phyloP scores from a whole-genome alignment of 1,140 invertebrate species.

The Macrobrachium rosenbergii region DNA sequence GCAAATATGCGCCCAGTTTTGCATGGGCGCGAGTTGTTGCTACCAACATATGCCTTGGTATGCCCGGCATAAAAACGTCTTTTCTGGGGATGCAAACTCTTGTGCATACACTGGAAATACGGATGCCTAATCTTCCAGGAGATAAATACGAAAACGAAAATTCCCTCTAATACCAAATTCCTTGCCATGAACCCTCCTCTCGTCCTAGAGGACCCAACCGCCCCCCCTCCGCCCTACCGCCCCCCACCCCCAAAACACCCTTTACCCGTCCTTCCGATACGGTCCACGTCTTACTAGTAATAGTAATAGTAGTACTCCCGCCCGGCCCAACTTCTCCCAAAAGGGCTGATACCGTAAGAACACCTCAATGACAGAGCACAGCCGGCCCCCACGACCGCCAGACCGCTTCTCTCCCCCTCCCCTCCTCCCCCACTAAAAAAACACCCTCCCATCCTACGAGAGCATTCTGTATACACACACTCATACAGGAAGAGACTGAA shows the following conservation, averaged over 20 bases:
- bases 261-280: slow-evolving; percentile 5
- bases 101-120: too few species aligned
- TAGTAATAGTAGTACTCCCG: slow-evolving; percentile 18
- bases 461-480: neutral
- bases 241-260: neutral
- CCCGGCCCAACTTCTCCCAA: neutral
- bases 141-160: too few species aligned
- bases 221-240: too few species aligned
- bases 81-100: too few species aligned
- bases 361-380: slow-evolving; percentile 16
- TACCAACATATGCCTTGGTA: too few species aligned
- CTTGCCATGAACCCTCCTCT: too few species aligned
- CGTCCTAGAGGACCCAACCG: too few species aligned
- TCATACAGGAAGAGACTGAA: neutral
- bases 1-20: too few species aligned
- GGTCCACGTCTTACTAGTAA: slow-evolving; percentile 10
- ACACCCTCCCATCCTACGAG: neutral
- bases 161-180: too few species aligned
- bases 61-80: too few species aligned
- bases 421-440: neutral
- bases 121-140: too few species aligned
- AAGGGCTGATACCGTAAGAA: slow-evolving; percentile 49
- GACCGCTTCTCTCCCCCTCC: neutral
- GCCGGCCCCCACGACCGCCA: neutral
- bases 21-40: too few species aligned